phyloP scores from a whole-genome alignment of 2,113 vertebrate species.

The Tragelaphus strepsiceros region DNA sequence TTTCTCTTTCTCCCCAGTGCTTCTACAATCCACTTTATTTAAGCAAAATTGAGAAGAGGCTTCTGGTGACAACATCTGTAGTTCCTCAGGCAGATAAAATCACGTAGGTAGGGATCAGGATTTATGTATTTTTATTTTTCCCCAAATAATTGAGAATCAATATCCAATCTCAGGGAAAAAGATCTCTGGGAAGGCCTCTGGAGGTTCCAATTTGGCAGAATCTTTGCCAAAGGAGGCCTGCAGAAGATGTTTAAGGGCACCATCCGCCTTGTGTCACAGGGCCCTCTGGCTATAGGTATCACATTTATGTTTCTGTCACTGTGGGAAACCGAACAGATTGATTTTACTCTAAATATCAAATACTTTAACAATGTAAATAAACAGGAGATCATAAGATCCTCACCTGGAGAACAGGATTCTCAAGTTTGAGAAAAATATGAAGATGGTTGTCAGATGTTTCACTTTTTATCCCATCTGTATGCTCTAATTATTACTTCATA shows the following conservation, averaged over 20 bases:
- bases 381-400: background rate
- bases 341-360: background rate
- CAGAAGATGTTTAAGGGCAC: too few species aligned
- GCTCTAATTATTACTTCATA: background rate
- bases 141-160: background rate
- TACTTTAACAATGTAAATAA: background rate
- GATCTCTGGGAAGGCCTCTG: background rate
- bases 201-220: background rate
- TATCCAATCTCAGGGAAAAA: background rate
- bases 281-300: background rate
- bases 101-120: background rate
- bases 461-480: background rate
- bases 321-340: too few species aligned
- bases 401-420: background rate
- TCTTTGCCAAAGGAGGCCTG: background rate
- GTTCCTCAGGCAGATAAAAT: background rate
- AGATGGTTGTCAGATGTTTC: background rate
- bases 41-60: background rate
- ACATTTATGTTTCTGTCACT: background rate
- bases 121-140: background rate
- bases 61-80: background rate
- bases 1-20: background rate
- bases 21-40: background rate
- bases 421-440: background rate
- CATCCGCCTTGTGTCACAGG: accelerated